phyloP scores from a whole-genome alignment of 1,140 invertebrate species.

The Hypsibius dujardini region DNA sequence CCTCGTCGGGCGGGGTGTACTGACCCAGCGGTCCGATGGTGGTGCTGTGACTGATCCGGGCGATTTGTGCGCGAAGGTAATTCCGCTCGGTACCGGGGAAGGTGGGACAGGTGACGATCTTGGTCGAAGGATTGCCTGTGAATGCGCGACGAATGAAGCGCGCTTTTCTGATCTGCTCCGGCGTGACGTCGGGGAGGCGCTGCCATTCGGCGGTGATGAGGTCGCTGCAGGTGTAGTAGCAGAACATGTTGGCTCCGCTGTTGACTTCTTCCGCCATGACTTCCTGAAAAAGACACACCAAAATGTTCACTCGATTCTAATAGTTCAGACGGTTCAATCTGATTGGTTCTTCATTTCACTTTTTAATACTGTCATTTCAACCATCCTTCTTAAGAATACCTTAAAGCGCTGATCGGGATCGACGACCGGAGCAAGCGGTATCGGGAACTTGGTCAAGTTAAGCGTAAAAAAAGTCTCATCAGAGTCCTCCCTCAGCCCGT shows the following conservation, averaged over 20 bases:
- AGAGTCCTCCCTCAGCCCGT: neutral
- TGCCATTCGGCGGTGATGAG: neutral
- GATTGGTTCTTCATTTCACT: too few relatives aligned
- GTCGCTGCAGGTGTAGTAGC: neutral
- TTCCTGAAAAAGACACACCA: too few relatives aligned
- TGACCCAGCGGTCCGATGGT: neutral
- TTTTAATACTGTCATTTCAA: too few relatives aligned
- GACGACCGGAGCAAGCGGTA: neutral
- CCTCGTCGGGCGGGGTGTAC: neutral
- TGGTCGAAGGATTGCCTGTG: neutral
- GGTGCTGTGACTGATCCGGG: neutral
- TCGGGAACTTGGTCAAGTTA: neutral
- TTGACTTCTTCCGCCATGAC: neutral
- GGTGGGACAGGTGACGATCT: neutral
- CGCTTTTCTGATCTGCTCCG: constrained; percentile 13
- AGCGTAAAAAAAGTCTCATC: constrained; percentile 5
- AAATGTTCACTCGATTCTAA: too few relatives aligned
- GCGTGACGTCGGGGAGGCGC: neutral
- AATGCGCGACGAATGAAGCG: neutral
- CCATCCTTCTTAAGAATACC: too few relatives aligned
- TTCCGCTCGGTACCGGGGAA: constrained; percentile 1
- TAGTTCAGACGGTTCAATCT: too few relatives aligned
- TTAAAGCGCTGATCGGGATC: constrained; percentile 14
- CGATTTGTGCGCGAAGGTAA: constrained; percentile 14
- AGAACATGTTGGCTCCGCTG: constrained; percentile 8